phyloP scores from a whole-genome alignment of 2,113 vertebrate species.

The Nerophis ophidion region DNA sequence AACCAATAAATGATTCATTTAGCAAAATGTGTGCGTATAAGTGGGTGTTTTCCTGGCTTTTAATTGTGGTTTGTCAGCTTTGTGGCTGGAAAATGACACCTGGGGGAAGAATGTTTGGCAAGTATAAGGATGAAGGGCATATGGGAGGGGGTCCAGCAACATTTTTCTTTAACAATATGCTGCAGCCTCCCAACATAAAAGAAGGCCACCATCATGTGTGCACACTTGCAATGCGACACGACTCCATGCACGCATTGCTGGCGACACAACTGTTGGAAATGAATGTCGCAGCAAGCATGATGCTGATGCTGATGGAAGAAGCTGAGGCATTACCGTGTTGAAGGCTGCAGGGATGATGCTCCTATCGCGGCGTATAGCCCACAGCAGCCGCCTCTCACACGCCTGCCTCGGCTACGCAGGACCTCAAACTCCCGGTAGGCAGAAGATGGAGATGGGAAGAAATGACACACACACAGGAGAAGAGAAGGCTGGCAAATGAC shows the following conservation, averaged over 20 bases:
- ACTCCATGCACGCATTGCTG: not conserved
- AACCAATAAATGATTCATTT: constrained; percentile 1
- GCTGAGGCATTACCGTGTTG: constrained; percentile 63
- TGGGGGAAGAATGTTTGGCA: not conserved
- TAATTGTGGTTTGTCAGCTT: constrained; percentile 30
- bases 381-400: constrained; percentile 70
- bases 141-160: constrained; percentile 3
- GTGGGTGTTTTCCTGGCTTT: constrained; percentile 35
- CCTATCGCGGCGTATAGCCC: constrained; percentile 55
- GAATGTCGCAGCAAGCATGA: constrained; percentile 24
- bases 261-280: constrained; percentile 22
- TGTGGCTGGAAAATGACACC: constrained; percentile 34
- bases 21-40: constrained; percentile 5
- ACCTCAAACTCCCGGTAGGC: constrained; percentile 23
- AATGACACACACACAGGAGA: not conserved
- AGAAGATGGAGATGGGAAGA: not conserved
- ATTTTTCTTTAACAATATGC: constrained; percentile 8
- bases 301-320: constrained; percentile 5
- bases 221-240: constrained; percentile 64
- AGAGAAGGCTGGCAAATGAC: too few relatives aligned
- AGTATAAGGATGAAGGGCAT: not conserved
- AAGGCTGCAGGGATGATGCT: constrained; percentile 53
- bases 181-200: constrained; percentile 24
- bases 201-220: constrained; percentile 5
- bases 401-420: constrained; percentile 45